Conservation (phyloP, 2,888 invertebrate genomes). For the Alviniconcha strummeri region DNA sequence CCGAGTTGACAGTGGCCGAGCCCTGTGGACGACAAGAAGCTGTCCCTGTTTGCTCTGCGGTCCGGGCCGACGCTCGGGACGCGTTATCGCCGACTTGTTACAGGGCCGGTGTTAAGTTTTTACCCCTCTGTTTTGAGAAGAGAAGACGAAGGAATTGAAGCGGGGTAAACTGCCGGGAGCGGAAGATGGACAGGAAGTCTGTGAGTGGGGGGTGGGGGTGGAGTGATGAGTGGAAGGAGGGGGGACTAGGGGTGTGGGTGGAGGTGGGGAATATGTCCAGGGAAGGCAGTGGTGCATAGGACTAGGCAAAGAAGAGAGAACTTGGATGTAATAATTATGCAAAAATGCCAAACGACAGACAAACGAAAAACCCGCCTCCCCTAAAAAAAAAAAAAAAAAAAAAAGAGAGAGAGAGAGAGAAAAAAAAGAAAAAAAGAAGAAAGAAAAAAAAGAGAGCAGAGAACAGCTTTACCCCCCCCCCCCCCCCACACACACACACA, state of each 20-base stretch:
- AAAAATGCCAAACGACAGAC: too few relatives aligned
- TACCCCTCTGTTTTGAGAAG: slow-evolving; percentile 28
- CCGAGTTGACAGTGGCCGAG: slow-evolving; percentile 4
- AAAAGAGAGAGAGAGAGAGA: background rate
- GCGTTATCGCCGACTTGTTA: slow-evolving; percentile 27
- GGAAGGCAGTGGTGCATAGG: too few relatives aligned
- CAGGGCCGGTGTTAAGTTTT: slow-evolving; percentile 37
- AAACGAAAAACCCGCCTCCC: too few relatives aligned
- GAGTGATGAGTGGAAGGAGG: background rate
- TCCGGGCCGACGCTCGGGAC: background rate
- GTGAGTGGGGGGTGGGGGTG: background rate
- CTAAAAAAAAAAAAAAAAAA: background rate
- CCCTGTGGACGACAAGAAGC: slow-evolving; percentile 24
- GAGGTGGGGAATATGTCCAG: background rate
- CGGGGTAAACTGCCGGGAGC: too few relatives aligned
- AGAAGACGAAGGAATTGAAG: too few relatives aligned
- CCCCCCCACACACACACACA: background rate
- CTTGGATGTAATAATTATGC: too few relatives aligned
- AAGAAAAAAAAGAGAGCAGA: background rate
- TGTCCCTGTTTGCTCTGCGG: slow-evolving; percentile 1
- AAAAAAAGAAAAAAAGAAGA: background rate
- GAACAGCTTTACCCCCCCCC: background rate
- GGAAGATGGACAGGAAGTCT: background rate
- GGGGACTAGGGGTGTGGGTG: background rate
- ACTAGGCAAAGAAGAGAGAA: too few relatives aligned